These are phyloP conservation scores for Eulemur rubriventer DNA, from an alignment of 2,797 vertebrate species.

Conservation along the genomic window DNA sequence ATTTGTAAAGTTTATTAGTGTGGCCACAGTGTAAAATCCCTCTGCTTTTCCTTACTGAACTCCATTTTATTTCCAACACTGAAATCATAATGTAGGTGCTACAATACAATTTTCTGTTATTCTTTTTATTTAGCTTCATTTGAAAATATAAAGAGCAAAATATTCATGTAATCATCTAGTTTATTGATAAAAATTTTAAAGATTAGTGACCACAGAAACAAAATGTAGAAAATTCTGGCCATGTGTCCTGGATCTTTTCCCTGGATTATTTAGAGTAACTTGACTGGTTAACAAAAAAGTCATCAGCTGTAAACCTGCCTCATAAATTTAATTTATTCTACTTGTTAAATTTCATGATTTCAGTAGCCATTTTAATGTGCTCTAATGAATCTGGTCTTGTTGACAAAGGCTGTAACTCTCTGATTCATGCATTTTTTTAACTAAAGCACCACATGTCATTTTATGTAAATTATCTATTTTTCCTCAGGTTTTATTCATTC, in stretches of 20 bases:
- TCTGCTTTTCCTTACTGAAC: neutral
- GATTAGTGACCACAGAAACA: neutral
- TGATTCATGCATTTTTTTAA: neutral
- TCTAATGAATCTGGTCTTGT: neutral
- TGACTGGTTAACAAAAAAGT: neutral
- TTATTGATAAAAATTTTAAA: conserved; percentile 21
- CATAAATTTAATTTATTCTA: conserved; percentile 39
- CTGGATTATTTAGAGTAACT: neutral
- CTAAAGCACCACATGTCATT: neutral
- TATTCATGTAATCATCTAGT: neutral
- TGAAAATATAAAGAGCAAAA: conserved; percentile 26
- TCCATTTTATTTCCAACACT: conserved; percentile 9
- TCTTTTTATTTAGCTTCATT: neutral
- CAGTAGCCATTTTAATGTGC: neutral
- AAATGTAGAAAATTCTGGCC: neutral
- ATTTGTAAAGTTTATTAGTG: neutral
- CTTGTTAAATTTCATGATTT: conserved; percentile 49
- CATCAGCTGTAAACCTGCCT: neutral
- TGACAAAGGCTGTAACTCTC: neutral
- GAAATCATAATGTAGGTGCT: neutral
- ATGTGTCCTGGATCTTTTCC: neutral
- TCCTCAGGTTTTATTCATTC: conserved; percentile 32
- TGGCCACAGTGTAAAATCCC: neutral
- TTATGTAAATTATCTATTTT: conserved; percentile 58
- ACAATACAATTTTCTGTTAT: neutral